Evolutionary conservation across 2,113 vertebrate genomes (phyloP), one percentile per base, ranked within the genome.

Genomic region (Elephantulus edwardii): DNA sequence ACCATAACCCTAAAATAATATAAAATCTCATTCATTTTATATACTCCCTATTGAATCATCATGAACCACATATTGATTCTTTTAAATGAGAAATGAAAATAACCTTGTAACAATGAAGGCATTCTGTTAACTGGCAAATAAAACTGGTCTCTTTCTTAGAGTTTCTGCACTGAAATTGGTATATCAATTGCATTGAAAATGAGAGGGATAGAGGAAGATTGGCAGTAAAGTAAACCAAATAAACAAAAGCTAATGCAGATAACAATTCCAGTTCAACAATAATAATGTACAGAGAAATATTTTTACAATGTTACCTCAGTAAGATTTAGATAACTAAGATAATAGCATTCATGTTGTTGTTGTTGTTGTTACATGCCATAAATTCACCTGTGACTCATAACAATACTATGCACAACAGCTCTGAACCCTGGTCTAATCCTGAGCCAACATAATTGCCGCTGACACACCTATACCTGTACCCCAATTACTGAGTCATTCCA

Each of bases 31-130:
- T 83, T 91, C 72, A 77, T 30, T 93, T 86, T 82, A 91, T 48
- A 72, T 78, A 22, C 24, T 83, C 7, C 13, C 74, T 92, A 78
- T 84, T 94, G 93, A 94, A 89, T 54, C 52, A 86, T 12, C 38
- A 91, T 92, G 94, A 92, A 71, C n/a, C 40, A 82, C 52, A 83
- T 85, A 95, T 87, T 91, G 91, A 94, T 94, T 92, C 68, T 62
- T 92, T 93, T 50, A 68, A 54, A 78, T 83, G 54, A 89, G 22
- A 94, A 92, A 84, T 81, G 56, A 84, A 66, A 92, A 84, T 77
- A 77, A 20, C 77, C 54, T 94, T 91, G 33, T 91, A 77, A 9
- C 22, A 92, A 84, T 35, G 22, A 20, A 91, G 19, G 52, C 56
- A 77, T 89, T 30, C 74, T 19, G 7, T 90, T 86, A 92, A 30